Conservation (phyloP, 2,797 vertebrate species). For the Lithobates pipiens region DNA sequence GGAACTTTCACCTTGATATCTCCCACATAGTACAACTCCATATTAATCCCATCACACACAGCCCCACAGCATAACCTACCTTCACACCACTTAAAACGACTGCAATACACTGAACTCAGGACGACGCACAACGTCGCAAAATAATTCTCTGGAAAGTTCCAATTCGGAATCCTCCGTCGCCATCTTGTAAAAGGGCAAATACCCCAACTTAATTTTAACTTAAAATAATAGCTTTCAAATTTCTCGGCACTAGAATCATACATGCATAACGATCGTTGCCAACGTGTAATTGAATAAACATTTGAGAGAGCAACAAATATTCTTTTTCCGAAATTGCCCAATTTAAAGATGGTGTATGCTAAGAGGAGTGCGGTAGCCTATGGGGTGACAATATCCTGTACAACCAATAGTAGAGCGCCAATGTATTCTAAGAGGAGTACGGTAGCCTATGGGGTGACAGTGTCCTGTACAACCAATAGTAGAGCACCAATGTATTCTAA, state of each 20-base stretch:
- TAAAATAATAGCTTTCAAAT: too few species aligned
- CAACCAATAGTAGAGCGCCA: too few species aligned
- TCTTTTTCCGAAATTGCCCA: background rate
- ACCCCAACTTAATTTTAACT: background rate
- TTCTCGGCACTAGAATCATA: background rate
- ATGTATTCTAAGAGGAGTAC: too few species aligned
- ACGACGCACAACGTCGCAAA: background rate
- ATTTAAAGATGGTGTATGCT: conserved; percentile 14
- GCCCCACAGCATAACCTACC: background rate
- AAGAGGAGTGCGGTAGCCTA: background rate
- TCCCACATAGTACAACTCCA: too few species aligned
- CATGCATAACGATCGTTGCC: background rate
- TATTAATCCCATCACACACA: too few species aligned
- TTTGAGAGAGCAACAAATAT: too few species aligned
- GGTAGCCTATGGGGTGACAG: background rate
- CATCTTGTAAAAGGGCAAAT: conserved; percentile 25
- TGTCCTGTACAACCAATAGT: too few species aligned
- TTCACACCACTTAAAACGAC: background rate
- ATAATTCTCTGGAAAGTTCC: background rate
- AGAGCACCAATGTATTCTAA: too few species aligned
- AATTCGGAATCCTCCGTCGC: background rate
- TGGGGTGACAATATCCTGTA: too few species aligned
- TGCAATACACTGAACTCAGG: background rate
- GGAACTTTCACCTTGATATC: too few species aligned
- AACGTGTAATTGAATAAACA: background rate